Evolutionary conservation across 2,113 vertebrate species (phyloP), one percentile per base, ranked within the genome.

Genomic region (Phrynosoma platyrhinos): DNA sequence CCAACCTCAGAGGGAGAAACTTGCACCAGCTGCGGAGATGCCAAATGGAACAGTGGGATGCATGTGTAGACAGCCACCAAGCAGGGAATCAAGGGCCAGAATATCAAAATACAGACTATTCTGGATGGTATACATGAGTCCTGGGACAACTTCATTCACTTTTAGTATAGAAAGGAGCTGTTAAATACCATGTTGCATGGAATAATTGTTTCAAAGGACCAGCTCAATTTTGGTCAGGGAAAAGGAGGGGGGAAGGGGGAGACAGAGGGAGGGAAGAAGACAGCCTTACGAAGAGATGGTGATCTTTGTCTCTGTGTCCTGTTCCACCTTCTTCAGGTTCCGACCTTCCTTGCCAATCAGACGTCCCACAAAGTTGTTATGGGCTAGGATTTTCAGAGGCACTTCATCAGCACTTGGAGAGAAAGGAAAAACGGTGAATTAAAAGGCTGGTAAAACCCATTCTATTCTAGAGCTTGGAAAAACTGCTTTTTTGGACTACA

Each of bases 251-350:
- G 27, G 16, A 79, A 79, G 12, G 13, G 78, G n/a, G 14, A 1
- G 10, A 30, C 2, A 30, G 8, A 21, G 23, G 1, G 75, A 25
- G 8, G 64, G 30, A 2, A 53, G 47, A 9, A 75, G 32, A 21
- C 5, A 64, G 27, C 86, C 97, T 98, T 96, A 99, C 98, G 98
- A 98, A 0, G 98, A 99, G 94, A 99, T 99, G 94, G 98, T 99
- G 95, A 99, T 99, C 93, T 99, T 99, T 2, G 98, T 99, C 94
- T 99, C 98, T 0, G 98, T 99, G 95, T 99, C 98, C 95, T 99
- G 98, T 88, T 99, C 98, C 36, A 99, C 98, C 88, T 99, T 99
- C 93, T 99, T 99, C 94, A 99, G 93, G 96, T 99, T 99, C 32
- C 98, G 97, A 14, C 98, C 98, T 90, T 99, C 98, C 87, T 99